Evolutionary conservation across 2,797 vertebrate genomes (phyloP), one percentile per base, ranked within the genome.

Genomic region (Eulemur coronatus): DNA sequence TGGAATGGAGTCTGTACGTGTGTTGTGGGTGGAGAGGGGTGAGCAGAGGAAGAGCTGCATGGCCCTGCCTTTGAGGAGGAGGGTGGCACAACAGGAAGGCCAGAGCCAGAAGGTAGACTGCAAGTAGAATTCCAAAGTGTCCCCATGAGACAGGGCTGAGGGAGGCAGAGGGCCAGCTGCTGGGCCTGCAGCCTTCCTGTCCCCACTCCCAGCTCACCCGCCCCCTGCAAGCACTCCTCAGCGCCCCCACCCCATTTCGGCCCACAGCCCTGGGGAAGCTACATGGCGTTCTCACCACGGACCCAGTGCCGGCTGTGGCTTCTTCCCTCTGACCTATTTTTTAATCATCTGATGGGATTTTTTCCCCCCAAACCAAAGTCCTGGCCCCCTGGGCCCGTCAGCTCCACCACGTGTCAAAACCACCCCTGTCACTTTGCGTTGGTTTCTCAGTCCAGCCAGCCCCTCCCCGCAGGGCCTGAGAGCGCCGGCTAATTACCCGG

Each of bases 311-410:
- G 52, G 98, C 97, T 97, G 97, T 81, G 6, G 81, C 96, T 98
- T 97, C 98, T 98, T 98, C 98, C 97, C 98, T 98, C 98, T 99
- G 99, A 99, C 99, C 99, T 99, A 99, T 98, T 99, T 99, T 98
- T 99, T 98, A 98, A 97, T 96, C 99, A 99, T 99, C 99, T 99
- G 99, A 99, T 99, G 99, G 99, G 99, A 98, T 99, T 98, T 59
- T 59, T 94, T 98, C 98, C 97, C 98, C 98, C 98, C 35, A 84
- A 30, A 86, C 95, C 93, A 76, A 96, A 94, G 93, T 86, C 87
- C 98, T 97, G 98, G 99, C 98, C 98, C 98, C 97, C 92, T 97
- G 96, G 97, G 98, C 99, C 98, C 98, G 94, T 99, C 99, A 99
- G 98, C 96, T 97, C 90, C 30, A 69, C 96, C 95, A 90, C 28